phyloP scores from a whole-genome alignment of 1,140 invertebrate species.

The Drosophila bifasciata region DNA sequence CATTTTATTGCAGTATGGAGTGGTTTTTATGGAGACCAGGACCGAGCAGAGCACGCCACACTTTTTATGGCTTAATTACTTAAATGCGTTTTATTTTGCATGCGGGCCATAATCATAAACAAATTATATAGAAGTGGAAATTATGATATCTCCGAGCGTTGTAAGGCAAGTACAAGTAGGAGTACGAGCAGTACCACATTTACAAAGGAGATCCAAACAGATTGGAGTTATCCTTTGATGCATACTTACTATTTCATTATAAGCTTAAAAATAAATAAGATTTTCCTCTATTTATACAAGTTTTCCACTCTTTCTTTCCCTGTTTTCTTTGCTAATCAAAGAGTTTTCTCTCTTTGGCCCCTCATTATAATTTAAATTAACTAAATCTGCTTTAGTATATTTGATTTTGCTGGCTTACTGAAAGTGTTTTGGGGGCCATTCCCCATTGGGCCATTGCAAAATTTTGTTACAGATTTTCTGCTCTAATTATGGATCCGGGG shows the following conservation, averaged over 20 bases:
- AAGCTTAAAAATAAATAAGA: background rate
- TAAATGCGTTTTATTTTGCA: slow-evolving; percentile 82
- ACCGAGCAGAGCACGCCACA: slow-evolving; percentile 52
- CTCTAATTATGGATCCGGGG: slow-evolving; percentile 68
- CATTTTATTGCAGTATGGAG: slow-evolving; percentile 69
- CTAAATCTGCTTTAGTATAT: slow-evolving; percentile 76
- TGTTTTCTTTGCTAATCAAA: slow-evolving; percentile 56
- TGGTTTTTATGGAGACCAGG: slow-evolving; percentile 55
- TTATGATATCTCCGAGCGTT: slow-evolving; percentile 63
- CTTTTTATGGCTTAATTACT: slow-evolving; percentile 81
- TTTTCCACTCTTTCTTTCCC: slow-evolving; percentile 6
- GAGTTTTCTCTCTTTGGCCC: slow-evolving; percentile 7
- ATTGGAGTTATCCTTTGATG: background rate
- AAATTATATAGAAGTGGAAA: slow-evolving; percentile 81
- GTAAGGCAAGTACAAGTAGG: slow-evolving; percentile 23
- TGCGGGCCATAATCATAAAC: slow-evolving; percentile 76
- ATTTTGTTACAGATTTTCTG: slow-evolving; percentile 40
- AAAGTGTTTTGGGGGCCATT: slow-evolving; percentile 52
- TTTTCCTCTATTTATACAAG: slow-evolving; percentile 10
- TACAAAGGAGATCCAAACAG: background rate
- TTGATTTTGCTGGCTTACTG: slow-evolving; percentile 69
- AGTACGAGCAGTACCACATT: too few relatives aligned
- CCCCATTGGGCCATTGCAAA: slow-evolving; percentile 51
- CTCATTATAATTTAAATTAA: slow-evolving; percentile 80
- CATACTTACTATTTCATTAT: background rate